These are phyloP conservation scores for Dione vanillae DNA, from an alignment of 2,888 invertebrate genomes.

Conservation along the genomic window DNA sequence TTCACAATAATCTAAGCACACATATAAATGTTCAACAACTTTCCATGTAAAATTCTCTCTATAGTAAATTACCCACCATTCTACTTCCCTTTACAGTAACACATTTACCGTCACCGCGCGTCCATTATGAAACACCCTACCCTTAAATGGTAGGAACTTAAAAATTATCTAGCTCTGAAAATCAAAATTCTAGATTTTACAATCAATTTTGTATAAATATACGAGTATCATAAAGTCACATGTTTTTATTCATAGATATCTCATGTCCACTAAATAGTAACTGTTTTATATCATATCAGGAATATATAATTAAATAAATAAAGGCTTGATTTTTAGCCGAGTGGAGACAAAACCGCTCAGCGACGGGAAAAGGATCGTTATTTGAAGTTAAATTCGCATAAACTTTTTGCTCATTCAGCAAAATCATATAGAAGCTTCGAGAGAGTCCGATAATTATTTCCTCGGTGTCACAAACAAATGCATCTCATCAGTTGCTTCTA, in stretches of 20 bases:
- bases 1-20: no score
- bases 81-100: no score
- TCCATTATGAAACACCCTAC: no score
- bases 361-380: constrained; percentile 15
- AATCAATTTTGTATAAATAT: neutral
- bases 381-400: constrained; percentile 14
- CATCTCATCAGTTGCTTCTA: no score
- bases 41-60: no score
- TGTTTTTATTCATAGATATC: neutral
- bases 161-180: no score
- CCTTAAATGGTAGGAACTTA: no score
- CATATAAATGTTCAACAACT: no score
- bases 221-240: no score
- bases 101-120: no score
- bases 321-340: neutral
- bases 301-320: neutral
- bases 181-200: no score
- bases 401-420: constrained; percentile 9
- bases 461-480: neutral
- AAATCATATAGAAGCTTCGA: constrained; percentile 4
- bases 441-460: constrained; percentile 4
- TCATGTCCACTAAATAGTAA: neutral
- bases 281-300: neutral
- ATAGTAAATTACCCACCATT: no score
- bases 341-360: constrained; percentile 5